Evolutionary conservation across 2,888 invertebrate species (phyloP), one percentile per base, ranked within the genome.

Genomic region (Drosophila rubida): DNA sequence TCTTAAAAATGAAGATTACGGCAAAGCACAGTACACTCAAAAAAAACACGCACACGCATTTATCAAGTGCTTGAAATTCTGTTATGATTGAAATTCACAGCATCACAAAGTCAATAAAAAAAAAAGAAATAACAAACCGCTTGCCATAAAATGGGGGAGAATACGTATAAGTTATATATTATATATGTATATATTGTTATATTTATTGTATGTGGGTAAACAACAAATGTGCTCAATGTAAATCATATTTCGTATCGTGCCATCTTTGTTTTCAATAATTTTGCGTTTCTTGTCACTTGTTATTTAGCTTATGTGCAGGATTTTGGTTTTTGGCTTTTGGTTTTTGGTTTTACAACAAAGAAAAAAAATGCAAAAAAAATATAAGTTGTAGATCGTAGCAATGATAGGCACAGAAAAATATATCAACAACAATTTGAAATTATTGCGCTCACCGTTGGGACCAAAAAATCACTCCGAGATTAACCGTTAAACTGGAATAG

Each of bases 361-460:
- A 13, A 61, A 70, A 61, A 64, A 59, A 46, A 32, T 9, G 6
- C 16, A 1, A 32, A 63, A 74, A 64, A 64, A 72, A 59, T 46
- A 37, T 11, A 59, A 51, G 32, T 13, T 16, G 8, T 5, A 6
- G 32, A 48, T 45, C 19, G 41, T 44, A 35, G 39, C 37, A 30
- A 48, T 16, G 14, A 41, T 19, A 51, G 58, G 27, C 55, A 60
- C 50, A 69, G 32, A 49, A 27, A 42, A 55, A 44, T 27, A 46
- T 7, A 45, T 16, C 32, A 58, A 66, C 53, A 23, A 42, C 22
- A 58, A 66, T 66, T 73, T 69, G 46, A 61, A 75, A 45, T 57
- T 55, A 14, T 53, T 66, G 66, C 70, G 75, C 74, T 75, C 67
- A 75, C 75, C 74, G 74, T 67, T 70, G 30, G 53, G 45, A 60